A percentile compares a stretch with the other conserved stretches of the same genome.
These are phyloP conservation scores for Brachyrhaphis roseni DNA, from an alignment of 2,797 vertebrate genomes.

Conservation along the genomic window DNA sequence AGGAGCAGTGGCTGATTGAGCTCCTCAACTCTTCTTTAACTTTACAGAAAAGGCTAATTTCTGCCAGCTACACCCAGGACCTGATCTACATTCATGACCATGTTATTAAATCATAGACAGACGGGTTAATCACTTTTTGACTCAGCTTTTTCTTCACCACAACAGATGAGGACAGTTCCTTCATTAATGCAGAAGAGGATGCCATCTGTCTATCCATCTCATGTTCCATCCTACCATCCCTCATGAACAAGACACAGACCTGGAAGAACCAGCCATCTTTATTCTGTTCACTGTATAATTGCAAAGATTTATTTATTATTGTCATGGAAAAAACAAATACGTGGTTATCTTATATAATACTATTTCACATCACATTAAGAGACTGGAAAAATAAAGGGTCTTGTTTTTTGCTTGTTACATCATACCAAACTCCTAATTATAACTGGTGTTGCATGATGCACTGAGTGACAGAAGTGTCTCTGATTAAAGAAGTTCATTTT, in stretches of 20 bases:
- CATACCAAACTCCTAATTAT: no score
- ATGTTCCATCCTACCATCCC: neutral
- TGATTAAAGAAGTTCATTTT: slow-evolving; percentile 2
- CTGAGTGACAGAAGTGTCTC: neutral
- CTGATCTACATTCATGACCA: neutral
- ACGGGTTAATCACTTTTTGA: neutral
- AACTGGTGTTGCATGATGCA: neutral
- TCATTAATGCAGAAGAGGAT: neutral
- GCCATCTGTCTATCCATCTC: neutral
- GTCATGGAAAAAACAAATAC: neutral
- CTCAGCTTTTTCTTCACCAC: slow-evolving; percentile 3
- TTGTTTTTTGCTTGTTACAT: neutral
- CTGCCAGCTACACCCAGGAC: neutral
- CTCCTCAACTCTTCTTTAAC: neutral
- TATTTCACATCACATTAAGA: neutral
- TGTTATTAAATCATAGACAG: neutral
- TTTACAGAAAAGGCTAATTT: neutral
- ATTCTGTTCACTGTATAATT: neutral
- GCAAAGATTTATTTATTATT: neutral
- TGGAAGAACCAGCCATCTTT: neutral
- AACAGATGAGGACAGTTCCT: slow-evolving; percentile 1
- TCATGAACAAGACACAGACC: neutral
- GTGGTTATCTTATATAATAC: neutral
- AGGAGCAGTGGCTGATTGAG: neutral
- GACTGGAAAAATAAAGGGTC: neutral